Base-by-base conservation (phyloP, 2,888 invertebrate genomes). In the Tetanocera ferruginea region DNA sequence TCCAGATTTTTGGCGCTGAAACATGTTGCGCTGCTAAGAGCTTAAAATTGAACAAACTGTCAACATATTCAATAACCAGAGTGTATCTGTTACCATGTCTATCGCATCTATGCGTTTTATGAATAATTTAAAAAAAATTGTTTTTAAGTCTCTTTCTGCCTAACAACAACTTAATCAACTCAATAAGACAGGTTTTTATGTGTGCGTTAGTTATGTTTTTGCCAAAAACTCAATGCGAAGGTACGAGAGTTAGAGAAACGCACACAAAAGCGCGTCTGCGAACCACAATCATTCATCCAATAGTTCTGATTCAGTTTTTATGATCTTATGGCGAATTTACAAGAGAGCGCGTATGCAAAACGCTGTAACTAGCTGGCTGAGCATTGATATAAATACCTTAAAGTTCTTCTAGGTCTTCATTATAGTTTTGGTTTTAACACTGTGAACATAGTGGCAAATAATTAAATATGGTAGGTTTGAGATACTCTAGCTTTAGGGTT, bases 381-480 rank as follows among this genome's bases (percentile, higher is more conserved):
- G 83, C 84, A 84, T 85, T 78, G 85, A 86, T 87, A 87, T 87
- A 87, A 87, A 87, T 87, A 86, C 83, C 85, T 82, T 83, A 86
- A 86, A 81, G 83, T 86, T 85, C 85, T 86, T 78, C 83, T 82
- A 84, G 84, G 83, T 84, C 83, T 82, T 83, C 88, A 87, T 87
- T 84, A 83, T 84, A 87, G 86, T 85, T 85, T 86, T 81, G 81
- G 81, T 82, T 83, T 85, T 82, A 83, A 83, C 83, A 83, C 82
- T 84, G 87, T 86, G 83, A 87, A 84, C 86, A 88, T 73, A 84
- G 83, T 80, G 83, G 82, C 83, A 80, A 77, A 80, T 79, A 81
- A 81, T 80, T 51, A 14, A 66, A 75, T 11, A 82, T 82, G 82
- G 82, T 82, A 79, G 72, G 82, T 69, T 71, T 11, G 19, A 55